Evolutionary conservation across 2,797 vertebrate species (phyloP).

Genomic region (Spinibarbus caldwelli): DNA sequence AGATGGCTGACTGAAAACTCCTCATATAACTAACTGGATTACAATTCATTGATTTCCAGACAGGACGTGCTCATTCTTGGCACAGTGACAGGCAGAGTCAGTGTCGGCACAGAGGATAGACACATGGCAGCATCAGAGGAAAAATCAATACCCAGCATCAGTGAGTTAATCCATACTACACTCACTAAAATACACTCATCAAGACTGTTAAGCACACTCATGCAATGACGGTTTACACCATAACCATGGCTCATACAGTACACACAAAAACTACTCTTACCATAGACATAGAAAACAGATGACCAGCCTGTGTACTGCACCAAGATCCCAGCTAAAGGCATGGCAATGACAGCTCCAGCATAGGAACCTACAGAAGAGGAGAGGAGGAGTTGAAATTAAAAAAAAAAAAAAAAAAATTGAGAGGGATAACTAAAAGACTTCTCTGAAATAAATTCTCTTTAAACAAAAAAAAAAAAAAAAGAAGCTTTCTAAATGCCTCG

Average conservation of each 20-base stretch:
- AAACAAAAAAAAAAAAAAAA: too few species aligned
- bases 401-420: too few species aligned
- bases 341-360: constrained; percentile 93
- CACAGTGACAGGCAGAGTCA: constrained; percentile 23
- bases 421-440: neutral
- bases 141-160: constrained; percentile 72
- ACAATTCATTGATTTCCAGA: constrained; percentile 24
- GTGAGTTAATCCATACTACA: constrained; percentile 74
- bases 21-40: constrained; percentile 7
- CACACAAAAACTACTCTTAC: constrained; percentile 76
- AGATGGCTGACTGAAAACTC: constrained; percentile 12
- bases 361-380: constrained; percentile 86
- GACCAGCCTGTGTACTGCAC: constrained; percentile 97
- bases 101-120: constrained; percentile 54
- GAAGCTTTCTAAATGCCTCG: neutral
- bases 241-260: neutral
- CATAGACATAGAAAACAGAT: constrained; percentile 95
- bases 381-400: too few species aligned
- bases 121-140: constrained; percentile 66
- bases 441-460: neutral
- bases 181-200: constrained; percentile 60
- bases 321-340: constrained; percentile 93
- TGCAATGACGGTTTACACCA: neutral
- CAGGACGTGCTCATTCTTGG: neutral
- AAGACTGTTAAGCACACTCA: constrained; percentile 9